Percentiles rank a stretch among this genome's conserved stretches.
Conservation (phyloP, 2,113 vertebrate genomes). For the Tricholaema leucomelas region DNA sequence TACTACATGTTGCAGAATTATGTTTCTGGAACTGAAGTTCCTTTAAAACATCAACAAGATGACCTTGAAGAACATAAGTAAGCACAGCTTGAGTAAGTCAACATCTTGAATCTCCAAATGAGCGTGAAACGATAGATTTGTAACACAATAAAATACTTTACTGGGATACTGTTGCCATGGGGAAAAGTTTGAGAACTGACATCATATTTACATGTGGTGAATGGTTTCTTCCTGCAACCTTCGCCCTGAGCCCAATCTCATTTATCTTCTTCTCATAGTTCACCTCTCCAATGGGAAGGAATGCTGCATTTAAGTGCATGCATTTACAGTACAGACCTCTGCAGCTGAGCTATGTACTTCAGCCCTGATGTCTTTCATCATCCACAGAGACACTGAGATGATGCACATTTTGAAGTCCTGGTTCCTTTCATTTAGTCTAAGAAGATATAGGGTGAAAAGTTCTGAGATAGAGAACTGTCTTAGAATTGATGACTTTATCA, state of each 20-base stretch:
- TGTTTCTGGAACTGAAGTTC: not conserved
- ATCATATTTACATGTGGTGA: not conserved
- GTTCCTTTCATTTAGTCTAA: not conserved
- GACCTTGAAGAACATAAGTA: not conserved
- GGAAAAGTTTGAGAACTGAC: not conserved
- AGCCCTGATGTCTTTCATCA: not conserved
- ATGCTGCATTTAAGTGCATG: not conserved
- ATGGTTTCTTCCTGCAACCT: not conserved
- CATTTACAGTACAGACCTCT: not conserved
- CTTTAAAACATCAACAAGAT: not conserved
- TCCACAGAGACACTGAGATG: fast-evolving
- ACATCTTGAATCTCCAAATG: not conserved
- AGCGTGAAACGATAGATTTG: not conserved
- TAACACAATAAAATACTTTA: not conserved
- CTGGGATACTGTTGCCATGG: not conserved
- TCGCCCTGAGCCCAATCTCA: not conserved
- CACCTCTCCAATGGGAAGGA: not conserved
- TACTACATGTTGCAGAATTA: not conserved
- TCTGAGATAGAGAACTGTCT: not conserved
- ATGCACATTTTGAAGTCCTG: not conserved
- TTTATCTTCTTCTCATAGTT: not conserved
- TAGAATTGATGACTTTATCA: not conserved
- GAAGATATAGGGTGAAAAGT: not conserved
- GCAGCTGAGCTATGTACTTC: not conserved
- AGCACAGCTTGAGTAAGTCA: not conserved